phyloP scores from a whole-genome alignment of 2,888 invertebrate genomes.

The Tiliacea aurago region DNA sequence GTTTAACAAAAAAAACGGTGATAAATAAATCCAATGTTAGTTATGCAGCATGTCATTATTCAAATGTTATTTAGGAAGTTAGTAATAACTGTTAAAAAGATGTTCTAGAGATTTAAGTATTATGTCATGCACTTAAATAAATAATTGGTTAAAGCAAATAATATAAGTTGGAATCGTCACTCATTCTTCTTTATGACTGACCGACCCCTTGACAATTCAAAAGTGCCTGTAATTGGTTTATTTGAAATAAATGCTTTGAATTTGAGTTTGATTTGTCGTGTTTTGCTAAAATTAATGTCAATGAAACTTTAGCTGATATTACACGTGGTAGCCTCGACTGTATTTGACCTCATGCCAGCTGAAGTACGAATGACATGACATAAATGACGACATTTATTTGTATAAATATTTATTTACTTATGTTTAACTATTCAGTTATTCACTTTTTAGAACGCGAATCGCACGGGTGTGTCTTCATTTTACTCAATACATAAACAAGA shows the following conservation, averaged over 20 bases:
- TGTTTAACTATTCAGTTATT: conserved; percentile 27
- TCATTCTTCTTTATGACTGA: too few species aligned
- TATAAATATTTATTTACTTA: conserved; percentile 26
- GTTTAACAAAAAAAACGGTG: background rate
- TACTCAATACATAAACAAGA: conserved; percentile 14
- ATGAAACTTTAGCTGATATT: conserved; percentile 5
- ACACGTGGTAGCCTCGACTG: background rate
- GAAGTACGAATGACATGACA: conserved; percentile 26
- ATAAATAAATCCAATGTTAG: conserved; percentile 26
- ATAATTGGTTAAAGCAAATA: conserved; percentile 20
- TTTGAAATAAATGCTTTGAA: too few species aligned
- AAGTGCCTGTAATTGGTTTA: too few species aligned
- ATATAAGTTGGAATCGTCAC: conserved; percentile 4
- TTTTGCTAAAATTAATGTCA: conserved; percentile 19
- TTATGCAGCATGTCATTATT: conserved; percentile 36
- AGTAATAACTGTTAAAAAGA: background rate
- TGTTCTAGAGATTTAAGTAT: background rate
- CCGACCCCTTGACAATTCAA: too few species aligned
- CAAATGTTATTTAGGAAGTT: conserved; percentile 19
- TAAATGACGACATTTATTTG: conserved; percentile 31
- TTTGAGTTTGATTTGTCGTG: too few species aligned
- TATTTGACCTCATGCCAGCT: conserved; percentile 20
- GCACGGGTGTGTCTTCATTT: conserved; percentile 17
- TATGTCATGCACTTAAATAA: conserved; percentile 28
- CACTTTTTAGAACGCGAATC: conserved; percentile 20